phyloP scores from a whole-genome alignment of 2,113 vertebrate genomes.

The Delphinapterus leucas region DNA sequence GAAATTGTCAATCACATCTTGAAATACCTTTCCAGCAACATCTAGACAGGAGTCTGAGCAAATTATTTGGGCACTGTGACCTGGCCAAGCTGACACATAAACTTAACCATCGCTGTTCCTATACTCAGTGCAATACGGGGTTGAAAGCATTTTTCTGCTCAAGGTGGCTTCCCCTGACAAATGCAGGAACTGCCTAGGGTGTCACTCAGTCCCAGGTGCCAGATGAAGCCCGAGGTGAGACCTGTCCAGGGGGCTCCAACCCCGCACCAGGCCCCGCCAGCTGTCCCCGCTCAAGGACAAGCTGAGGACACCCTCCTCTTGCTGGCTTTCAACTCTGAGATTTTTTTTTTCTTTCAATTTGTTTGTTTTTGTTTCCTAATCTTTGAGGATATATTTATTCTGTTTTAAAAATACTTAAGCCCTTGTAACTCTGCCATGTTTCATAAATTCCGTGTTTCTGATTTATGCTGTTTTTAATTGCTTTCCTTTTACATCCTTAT shows the following conservation, averaged over 20 bases:
- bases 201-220: not conserved
- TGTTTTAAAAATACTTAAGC: not conserved
- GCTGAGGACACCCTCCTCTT: not conserved
- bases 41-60: not conserved
- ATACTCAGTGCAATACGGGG: not conserved
- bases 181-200: no score
- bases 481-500: not conserved
- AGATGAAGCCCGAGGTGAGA: not conserved
- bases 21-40: not conserved
- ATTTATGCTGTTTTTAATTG: not conserved
- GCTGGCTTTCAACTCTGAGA: not conserved
- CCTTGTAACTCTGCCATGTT: not conserved
- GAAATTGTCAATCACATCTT: not conserved
- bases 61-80: not conserved
- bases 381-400: not conserved
- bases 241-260: rapidly evolving
- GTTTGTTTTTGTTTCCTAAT: conserved; percentile 10
- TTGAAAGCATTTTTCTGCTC: not conserved
- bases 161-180: not conserved
- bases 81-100: not conserved
- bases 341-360: not conserved
- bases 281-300: not conserved
- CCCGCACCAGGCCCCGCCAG: rapidly evolving
- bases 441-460: not conserved
- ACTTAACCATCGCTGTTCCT: not conserved